Conservation (phyloP, 2,797 vertebrate genomes). For the Pitangus sulphuratus region DNA sequence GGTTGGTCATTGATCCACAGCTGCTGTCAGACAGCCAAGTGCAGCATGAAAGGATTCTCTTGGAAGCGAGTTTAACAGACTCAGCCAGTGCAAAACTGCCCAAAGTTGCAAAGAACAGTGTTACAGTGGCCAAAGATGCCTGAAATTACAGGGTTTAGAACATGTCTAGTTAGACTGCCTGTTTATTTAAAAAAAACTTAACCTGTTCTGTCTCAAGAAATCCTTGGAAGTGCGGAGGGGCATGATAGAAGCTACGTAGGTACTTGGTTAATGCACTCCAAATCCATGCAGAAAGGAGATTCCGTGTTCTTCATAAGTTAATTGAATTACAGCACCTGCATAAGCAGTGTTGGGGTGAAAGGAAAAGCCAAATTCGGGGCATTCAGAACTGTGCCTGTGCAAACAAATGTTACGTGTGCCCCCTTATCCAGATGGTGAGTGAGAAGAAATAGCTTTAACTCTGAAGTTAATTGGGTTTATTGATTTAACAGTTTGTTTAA, state of each 20-base stretch:
- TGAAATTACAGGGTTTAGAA: not conserved
- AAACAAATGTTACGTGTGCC: not conserved
- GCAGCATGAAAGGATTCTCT: not conserved
- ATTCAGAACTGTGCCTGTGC: not conserved
- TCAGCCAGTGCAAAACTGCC: not conserved
- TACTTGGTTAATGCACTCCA: not conserved
- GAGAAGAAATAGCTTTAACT: not conserved
- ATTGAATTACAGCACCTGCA: not conserved
- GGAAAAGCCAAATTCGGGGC: accelerated
- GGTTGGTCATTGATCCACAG: not conserved
- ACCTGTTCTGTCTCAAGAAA: not conserved
- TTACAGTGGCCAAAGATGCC: not conserved
- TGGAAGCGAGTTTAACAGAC: not conserved
- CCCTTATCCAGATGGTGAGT: not conserved
- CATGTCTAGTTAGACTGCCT: not conserved
- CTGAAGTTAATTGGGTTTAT: not conserved
- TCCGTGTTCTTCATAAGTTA: not conserved
- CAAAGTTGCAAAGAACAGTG: not conserved
- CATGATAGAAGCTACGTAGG: not conserved
- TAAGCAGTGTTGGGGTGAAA: not conserved
- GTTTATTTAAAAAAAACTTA: not conserved
- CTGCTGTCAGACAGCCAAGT: not conserved
- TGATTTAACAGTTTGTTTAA: not conserved
- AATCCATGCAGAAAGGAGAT: not conserved
- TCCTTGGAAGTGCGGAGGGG: not conserved